Conservation (phyloP, 2,113 vertebrate species). For the Gobiocypris rarus region DNA sequence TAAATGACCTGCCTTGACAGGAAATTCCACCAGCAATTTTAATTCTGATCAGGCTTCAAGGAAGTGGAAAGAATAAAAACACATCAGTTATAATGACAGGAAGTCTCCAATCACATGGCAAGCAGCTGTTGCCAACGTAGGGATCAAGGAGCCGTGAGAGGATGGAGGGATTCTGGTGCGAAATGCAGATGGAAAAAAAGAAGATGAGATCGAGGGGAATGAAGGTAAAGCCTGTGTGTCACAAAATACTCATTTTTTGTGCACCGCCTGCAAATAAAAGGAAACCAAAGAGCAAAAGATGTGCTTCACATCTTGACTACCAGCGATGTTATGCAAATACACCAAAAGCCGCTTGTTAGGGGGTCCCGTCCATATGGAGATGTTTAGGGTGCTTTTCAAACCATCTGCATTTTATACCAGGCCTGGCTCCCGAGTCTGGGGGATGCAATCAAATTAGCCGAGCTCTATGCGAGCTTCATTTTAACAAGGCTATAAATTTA, state of each 20-base stretch:
- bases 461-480: conserved; percentile 50
- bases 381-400: conserved; percentile 65
- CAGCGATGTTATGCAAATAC: conserved; percentile 57
- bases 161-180: conserved; percentile 72
- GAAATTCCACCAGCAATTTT: conserved; percentile 94
- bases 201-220: conserved; percentile 7
- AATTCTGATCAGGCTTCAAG: conserved; percentile 93
- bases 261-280: conserved; percentile 2
- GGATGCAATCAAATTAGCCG: conserved; percentile 64
- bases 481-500: conserved; percentile 63
- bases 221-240: neutral
- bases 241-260: neutral
- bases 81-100: conserved; percentile 93
- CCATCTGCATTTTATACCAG: conserved; percentile 62
- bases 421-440: conserved; percentile 56
- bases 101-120: conserved; percentile 90
- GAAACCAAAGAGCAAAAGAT: conserved; percentile 15
- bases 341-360: conserved; percentile 54
- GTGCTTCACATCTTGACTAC: conserved; percentile 41
- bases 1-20: conserved; percentile 92
- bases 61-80: conserved; percentile 93
- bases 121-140: conserved; percentile 86
- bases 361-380: conserved; percentile 71
- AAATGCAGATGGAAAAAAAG: conserved; percentile 57
- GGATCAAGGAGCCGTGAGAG: conserved; percentile 80